phyloP scores from a whole-genome alignment of 1,140 invertebrate species.

The Steinernema khuongi region DNA sequence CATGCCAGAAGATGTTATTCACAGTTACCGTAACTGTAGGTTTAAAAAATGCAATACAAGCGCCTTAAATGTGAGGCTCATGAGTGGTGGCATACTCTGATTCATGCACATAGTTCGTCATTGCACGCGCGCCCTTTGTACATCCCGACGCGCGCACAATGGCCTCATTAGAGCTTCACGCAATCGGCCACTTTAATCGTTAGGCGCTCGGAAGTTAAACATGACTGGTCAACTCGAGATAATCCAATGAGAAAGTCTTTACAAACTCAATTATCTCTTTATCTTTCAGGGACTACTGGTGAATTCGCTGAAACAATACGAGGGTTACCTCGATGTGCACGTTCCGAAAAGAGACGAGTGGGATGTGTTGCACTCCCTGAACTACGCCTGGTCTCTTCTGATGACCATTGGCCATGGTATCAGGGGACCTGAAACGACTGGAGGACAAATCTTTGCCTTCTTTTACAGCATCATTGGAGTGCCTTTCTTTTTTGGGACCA shows the following conservation, averaged over 20 bases:
- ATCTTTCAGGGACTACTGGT: constrained; percentile 30
- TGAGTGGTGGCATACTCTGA: no score
- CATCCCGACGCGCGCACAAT: constrained; percentile 13
- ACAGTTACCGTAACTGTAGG: no score
- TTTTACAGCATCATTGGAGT: constrained; percentile 33
- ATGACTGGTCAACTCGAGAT: background rate
- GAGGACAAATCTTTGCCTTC: constrained; percentile 33
- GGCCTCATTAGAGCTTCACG: constrained; percentile 6
- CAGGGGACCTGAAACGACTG: constrained; percentile 24
- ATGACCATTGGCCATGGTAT: constrained; percentile 30
- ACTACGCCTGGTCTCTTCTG: constrained; percentile 35
- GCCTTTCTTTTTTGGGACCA: constrained; percentile 35
- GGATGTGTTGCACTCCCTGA: constrained; percentile 30
- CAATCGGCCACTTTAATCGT: constrained; percentile 11
- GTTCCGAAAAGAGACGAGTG: constrained; percentile 23
- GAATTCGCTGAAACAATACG: constrained; percentile 35
- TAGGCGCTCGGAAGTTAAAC: background rate
- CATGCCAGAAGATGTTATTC: no score
- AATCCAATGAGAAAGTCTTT: background rate
- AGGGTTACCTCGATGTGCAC: constrained; percentile 26
- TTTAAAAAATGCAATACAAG: no score
- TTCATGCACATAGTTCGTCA: background rate
- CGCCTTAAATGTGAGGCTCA: no score
- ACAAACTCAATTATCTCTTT: background rate
- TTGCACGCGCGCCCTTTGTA: background rate